Evolutionary conservation across 1,140 invertebrate genomes (phyloP).

Genomic region (Physella acuta): DNA sequence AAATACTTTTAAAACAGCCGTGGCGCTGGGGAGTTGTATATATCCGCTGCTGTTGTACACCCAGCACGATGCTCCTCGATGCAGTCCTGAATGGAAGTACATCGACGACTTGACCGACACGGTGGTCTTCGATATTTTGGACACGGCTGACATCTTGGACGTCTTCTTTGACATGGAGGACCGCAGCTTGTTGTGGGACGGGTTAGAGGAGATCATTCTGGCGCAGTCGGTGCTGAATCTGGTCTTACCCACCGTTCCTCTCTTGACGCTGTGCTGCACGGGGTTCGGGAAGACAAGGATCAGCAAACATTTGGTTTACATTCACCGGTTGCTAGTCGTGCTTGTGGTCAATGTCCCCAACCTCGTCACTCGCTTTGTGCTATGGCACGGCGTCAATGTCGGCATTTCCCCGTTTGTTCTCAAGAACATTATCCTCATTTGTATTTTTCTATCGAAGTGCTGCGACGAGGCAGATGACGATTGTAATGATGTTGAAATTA

Average conservation of each 20-base stretch:
- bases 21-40: slow-evolving; percentile 62
- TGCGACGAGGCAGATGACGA: slow-evolving; percentile 29
- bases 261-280: slow-evolving; percentile 64
- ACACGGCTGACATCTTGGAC: slow-evolving; percentile 62
- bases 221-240: slow-evolving; percentile 65
- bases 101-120: slow-evolving; percentile 53
- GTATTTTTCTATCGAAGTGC: slow-evolving; percentile 35
- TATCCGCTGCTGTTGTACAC: slow-evolving; percentile 65
- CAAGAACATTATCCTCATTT: slow-evolving; percentile 65
- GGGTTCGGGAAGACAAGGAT: slow-evolving; percentile 42
- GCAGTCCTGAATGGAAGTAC: slow-evolving; percentile 59
- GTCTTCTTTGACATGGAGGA: slow-evolving; percentile 55
- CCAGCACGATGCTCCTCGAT: slow-evolving; percentile 63
- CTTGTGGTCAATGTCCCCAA: slow-evolving; percentile 66
- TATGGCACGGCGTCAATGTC: slow-evolving; percentile 61
- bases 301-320: slow-evolving; percentile 43
- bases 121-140: slow-evolving; percentile 64
- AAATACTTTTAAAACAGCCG: slow-evolving; percentile 63
- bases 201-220: slow-evolving; percentile 61
- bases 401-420: slow-evolving; percentile 66
- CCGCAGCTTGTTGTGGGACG: slow-evolving; percentile 49
- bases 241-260: slow-evolving; percentile 64
- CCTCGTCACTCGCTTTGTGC: slow-evolving; percentile 63
- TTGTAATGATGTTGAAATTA: not conserved
- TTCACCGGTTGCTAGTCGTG: slow-evolving; percentile 62